A percentile compares a stretch with the other conserved stretches of the same genome.
These are phyloP conservation scores for Malurus leucopterus DNA, from an alignment of 2,797 vertebrate species.

Conservation along the genomic window DNA sequence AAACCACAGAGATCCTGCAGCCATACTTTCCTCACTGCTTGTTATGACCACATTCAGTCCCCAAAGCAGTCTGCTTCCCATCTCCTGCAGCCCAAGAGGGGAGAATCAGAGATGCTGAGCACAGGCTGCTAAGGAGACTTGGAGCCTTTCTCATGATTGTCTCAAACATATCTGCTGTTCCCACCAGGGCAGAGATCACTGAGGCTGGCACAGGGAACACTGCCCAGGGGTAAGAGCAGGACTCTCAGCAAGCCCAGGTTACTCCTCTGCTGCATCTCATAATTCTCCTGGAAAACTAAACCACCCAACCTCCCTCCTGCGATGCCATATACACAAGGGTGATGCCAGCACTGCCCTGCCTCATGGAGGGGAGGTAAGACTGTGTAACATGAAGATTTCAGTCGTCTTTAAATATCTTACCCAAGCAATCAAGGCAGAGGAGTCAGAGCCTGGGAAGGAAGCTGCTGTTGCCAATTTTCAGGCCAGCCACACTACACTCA, in stretches of 20 bases:
- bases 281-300: background rate
- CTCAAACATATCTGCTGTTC: background rate
- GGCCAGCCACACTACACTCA: background rate
- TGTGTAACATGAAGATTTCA: background rate
- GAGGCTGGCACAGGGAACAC: background rate
- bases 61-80: background rate
- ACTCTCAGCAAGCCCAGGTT: background rate
- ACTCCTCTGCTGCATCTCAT: background rate
- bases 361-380: background rate
- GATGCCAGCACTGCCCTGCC: background rate
- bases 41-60: background rate
- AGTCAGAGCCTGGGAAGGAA: slow-evolving; percentile 25
- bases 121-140: background rate
- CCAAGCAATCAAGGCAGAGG: background rate
- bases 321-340: background rate
- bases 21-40: background rate
- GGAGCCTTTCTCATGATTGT: background rate
- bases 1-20: background rate
- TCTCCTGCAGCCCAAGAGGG: background rate
- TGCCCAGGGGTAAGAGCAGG: background rate
- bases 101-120: background rate
- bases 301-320: background rate
- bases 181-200: background rate
- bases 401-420: background rate
- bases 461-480: slow-evolving; percentile 12